phyloP scores from a whole-genome alignment of 2,888 invertebrate genomes.

The Nomada goodeniana region DNA sequence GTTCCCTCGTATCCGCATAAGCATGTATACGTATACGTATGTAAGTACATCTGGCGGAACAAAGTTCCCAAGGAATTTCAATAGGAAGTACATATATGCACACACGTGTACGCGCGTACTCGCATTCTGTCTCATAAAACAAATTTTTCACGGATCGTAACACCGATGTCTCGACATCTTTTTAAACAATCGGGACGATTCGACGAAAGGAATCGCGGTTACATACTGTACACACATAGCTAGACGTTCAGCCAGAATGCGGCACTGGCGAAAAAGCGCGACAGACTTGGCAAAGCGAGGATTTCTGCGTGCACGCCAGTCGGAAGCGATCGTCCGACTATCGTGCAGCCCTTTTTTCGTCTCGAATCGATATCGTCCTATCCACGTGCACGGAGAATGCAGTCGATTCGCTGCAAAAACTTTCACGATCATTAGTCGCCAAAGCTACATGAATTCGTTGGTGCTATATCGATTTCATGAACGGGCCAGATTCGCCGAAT shows the following conservation, averaged over 20 bases:
- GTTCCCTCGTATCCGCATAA: not conserved
- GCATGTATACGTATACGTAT: too few relatives aligned
- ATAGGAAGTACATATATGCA: not conserved
- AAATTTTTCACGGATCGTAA: not conserved
- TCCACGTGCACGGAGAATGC: not conserved
- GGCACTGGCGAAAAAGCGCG: conserved; percentile 38
- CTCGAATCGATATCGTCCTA: conserved; percentile 45
- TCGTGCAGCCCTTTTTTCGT: conserved; percentile 7
- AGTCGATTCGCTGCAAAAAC: not conserved
- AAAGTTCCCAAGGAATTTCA: not conserved
- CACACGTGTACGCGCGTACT: too few relatives aligned
- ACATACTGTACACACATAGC: not conserved
- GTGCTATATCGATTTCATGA: not conserved
- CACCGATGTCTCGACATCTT: not conserved
- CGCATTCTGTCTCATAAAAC: not conserved
- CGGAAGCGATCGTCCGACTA: conserved; percentile 42
- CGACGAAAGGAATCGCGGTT: not conserved
- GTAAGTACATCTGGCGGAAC: conserved; percentile 7
- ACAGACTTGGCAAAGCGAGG: conserved; percentile 47
- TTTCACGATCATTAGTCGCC: not conserved
- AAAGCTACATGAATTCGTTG: conserved; percentile 5
- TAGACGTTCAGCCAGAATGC: conserved; percentile 15
- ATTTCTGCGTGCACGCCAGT: conserved; percentile 18
- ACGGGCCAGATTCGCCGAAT: not conserved
- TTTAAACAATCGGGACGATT: not conserved